Base-by-base conservation (phyloP, 2,113 vertebrate genomes). In the Chroicocephalus ridibundus region DNA sequence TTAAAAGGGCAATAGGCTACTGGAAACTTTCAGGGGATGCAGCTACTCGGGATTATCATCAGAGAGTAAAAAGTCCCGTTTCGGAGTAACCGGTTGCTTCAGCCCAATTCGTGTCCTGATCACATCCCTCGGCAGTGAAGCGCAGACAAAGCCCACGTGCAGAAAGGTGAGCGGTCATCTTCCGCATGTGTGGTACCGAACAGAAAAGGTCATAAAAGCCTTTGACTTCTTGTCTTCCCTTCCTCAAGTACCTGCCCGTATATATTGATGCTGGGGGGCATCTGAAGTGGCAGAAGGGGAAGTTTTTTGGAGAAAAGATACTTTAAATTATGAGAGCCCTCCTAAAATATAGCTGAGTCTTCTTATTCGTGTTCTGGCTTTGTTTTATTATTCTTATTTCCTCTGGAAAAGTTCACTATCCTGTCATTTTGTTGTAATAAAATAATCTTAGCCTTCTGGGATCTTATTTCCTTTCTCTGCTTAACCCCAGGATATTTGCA, bases 391-490 rank as follows among this genome's bases (percentile, higher is more conserved):
- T 77, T 76, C 58, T 93, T 80, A 83, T 65, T 97, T 96, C 68
- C 79, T 54, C 89, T 93, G 75, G 71, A 97, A 93, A 95, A 93
- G 62, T 85, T 88, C 82, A 74, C 78, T 91, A 51, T 86, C 84
- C 89, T 82, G 71, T 94, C 26, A 5, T 93, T 94, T 89, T 95
- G 46, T 94, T 93, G 69, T 93, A 88, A 97, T 91, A 89, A 90
- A 95, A 88, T 82, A 95, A 97, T 76, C 62, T 78, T 34, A 92
- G 38, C 77, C 70, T 95, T 90, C 86, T 90, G 93, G 70, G 81
- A 83, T 86, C 76, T 89, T 76, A 86, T 77, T 96, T 95, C 84
- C 87, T 81, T 94, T 84, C 61, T 93, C 54, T 84, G 84, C 77
- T 88, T 81, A 94, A 94, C 72, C 64, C 65, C 68, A 62, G 79